A percentile compares a stretch with the other conserved stretches of the same genome.
phyloP scores from a whole-genome alignment of 1,140 invertebrate genomes.

The Orius laevigatus region DNA sequence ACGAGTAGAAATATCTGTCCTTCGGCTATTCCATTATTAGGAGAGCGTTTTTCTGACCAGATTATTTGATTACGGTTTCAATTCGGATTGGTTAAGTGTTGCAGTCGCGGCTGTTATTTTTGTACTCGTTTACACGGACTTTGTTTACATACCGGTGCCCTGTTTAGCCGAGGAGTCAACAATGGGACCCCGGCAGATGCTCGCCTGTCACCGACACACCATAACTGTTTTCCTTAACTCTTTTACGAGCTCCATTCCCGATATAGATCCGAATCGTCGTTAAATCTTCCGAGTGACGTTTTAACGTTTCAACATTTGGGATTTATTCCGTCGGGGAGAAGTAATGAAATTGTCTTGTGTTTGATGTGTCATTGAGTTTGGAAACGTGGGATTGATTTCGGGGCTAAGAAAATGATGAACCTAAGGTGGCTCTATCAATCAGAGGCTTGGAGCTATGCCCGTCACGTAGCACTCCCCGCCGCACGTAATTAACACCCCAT shows the following conservation, averaged over 20 bases:
- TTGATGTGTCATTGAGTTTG: constrained; percentile 7
- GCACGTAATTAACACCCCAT: constrained; percentile 6
- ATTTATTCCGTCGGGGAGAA: neutral
- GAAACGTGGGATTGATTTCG: neutral
- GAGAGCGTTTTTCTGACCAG: too few relatives aligned
- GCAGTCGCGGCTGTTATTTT: neutral
- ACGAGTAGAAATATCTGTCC: too few relatives aligned
- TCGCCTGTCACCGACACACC: constrained; percentile 3
- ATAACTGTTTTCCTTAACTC: too few relatives aligned
- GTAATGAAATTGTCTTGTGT: neutral
- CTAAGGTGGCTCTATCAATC: neutral
- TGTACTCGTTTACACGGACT: constrained; percentile 7
- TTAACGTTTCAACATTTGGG: neutral
- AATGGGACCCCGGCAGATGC: constrained; percentile 9
- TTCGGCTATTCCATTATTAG: too few relatives aligned
- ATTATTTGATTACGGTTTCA: too few relatives aligned
- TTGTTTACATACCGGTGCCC: constrained; percentile 5
- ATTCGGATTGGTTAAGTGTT: too few relatives aligned
- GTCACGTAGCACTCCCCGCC: constrained; percentile 2
- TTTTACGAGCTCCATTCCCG: neutral
- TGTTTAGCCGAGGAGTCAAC: constrained; percentile 7
- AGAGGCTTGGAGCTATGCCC: constrained; percentile 1
- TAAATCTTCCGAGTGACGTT: neutral
- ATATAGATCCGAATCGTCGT: neutral
- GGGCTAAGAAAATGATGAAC: too few relatives aligned